Percentiles rank a stretch among this genome's conserved stretches.
phyloP scores from a whole-genome alignment of 2,888 invertebrate species.

The Cybosia mesomella region DNA sequence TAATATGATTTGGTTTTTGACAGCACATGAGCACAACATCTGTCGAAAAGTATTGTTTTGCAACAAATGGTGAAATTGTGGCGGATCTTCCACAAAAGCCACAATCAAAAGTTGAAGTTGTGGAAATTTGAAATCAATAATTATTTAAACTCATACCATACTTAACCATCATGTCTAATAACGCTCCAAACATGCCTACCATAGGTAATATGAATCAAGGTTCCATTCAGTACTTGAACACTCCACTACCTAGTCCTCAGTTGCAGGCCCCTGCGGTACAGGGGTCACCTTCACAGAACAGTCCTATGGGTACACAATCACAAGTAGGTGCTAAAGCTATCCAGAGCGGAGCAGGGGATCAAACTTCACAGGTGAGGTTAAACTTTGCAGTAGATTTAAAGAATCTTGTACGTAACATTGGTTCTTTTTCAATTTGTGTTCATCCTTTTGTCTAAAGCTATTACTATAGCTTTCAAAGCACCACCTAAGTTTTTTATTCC shows the following conservation, averaged over 20 bases:
- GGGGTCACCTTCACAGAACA: slow-evolving; percentile 81
- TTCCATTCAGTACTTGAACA: slow-evolving; percentile 76
- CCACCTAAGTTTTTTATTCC: too few relatives aligned
- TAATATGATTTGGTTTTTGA: neutral
- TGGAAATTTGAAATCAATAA: neutral
- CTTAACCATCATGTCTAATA: slow-evolving; percentile 60
- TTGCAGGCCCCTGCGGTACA: slow-evolving; percentile 74
- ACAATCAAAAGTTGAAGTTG: neutral
- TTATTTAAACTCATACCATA: neutral
- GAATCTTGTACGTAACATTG: neutral
- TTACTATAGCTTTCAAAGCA: neutral
- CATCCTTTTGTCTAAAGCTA: neutral
- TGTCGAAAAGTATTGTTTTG: neutral
- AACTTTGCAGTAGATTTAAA: neutral
- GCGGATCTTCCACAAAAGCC: neutral
- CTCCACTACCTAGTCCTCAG: slow-evolving; percentile 78
- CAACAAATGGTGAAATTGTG: neutral
- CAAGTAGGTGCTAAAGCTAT: slow-evolving; percentile 68
- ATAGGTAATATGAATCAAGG: slow-evolving; percentile 74
- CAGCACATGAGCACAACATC: neutral
- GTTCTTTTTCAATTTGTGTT: too few relatives aligned
- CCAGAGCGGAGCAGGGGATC: slow-evolving; percentile 68
- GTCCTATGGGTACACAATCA: slow-evolving; percentile 77
- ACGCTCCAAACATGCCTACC: slow-evolving; percentile 73
- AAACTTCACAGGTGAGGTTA: slow-evolving; percentile 68